Conservation (phyloP, 2,113 vertebrate genomes). For the Ammodytes dubius region DNA sequence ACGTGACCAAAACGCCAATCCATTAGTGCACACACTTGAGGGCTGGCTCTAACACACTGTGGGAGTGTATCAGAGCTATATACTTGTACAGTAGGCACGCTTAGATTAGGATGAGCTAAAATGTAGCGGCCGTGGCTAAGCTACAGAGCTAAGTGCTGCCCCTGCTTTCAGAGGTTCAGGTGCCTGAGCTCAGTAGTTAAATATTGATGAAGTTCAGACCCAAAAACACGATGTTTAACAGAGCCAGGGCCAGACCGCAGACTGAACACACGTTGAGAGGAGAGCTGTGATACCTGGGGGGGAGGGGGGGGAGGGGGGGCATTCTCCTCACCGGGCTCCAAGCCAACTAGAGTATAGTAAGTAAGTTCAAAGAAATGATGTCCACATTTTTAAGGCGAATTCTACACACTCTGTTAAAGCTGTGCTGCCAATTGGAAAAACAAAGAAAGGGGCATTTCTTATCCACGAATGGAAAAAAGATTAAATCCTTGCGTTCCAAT, state of each 20-base stretch:
- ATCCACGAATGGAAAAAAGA: neutral
- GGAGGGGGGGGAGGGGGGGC: neutral
- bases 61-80: neutral
- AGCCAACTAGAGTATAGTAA: neutral
- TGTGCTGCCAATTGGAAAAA: neutral
- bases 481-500: too few species aligned
- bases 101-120: neutral
- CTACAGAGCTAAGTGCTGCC: neutral
- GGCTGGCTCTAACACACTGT: neutral
- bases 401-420: neutral
- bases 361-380: too few species aligned
- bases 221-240: conserved; percentile 53
- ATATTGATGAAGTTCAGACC: conserved; percentile 59
- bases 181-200: conserved; percentile 37
- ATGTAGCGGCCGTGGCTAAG: neutral
- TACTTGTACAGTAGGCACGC: neutral
- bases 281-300: neutral
- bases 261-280: conserved; percentile 15
- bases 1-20: conserved; percentile 28
- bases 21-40: conserved; percentile 43
- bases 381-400: neutral
- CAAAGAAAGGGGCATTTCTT: neutral
- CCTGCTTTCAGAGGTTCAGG: conserved; percentile 15
- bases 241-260: conserved; percentile 49
- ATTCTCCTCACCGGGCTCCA: neutral